phyloP scores from a whole-genome alignment of 2,113 vertebrate species.

The Pholis gunnellus region DNA sequence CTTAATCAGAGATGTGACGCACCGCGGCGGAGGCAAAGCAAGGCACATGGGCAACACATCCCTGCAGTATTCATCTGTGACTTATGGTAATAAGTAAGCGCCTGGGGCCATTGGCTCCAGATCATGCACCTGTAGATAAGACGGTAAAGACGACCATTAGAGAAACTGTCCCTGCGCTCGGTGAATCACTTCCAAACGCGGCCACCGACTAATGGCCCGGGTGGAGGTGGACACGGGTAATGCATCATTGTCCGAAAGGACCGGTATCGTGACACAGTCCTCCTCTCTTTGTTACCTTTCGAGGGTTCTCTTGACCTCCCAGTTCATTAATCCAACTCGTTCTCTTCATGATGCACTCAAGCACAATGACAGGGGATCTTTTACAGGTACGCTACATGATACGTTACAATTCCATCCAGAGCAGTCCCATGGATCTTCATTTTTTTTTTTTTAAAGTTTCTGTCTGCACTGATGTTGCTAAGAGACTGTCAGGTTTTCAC shows the following conservation, averaged over 20 bases:
- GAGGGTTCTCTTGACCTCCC: background rate
- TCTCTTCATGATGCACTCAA: background rate
- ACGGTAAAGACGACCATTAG: slow-evolving; percentile 37
- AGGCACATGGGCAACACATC: slow-evolving; percentile 15
- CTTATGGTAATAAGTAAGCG: slow-evolving; percentile 47
- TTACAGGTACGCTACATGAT: slow-evolving; percentile 1
- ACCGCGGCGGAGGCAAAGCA: background rate
- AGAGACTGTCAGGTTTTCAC: slow-evolving; percentile 35
- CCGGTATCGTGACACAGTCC: background rate
- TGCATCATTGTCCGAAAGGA: slow-evolving; percentile 41
- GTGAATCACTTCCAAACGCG: slow-evolving; percentile 43
- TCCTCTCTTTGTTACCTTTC: slow-evolving; percentile 1
- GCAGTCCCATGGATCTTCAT: slow-evolving; percentile 37
- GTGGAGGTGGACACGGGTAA: slow-evolving; percentile 26
- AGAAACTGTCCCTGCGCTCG: slow-evolving; percentile 26
- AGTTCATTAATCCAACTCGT: slow-evolving; percentile 25
- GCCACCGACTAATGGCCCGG: slow-evolving; percentile 16
- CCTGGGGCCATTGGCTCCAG: slow-evolving; percentile 28
- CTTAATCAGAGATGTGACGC: slow-evolving; percentile 24
- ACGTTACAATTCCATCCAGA: background rate
- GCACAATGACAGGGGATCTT: background rate
- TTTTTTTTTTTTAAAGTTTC: slow-evolving; percentile 26
- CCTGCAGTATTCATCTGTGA: slow-evolving; percentile 38
- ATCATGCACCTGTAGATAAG: slow-evolving; percentile 61
- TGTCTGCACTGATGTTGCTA: slow-evolving; percentile 42